Conservation (phyloP, 2,113 vertebrate genomes). For the Tupaia chinensis region DNA sequence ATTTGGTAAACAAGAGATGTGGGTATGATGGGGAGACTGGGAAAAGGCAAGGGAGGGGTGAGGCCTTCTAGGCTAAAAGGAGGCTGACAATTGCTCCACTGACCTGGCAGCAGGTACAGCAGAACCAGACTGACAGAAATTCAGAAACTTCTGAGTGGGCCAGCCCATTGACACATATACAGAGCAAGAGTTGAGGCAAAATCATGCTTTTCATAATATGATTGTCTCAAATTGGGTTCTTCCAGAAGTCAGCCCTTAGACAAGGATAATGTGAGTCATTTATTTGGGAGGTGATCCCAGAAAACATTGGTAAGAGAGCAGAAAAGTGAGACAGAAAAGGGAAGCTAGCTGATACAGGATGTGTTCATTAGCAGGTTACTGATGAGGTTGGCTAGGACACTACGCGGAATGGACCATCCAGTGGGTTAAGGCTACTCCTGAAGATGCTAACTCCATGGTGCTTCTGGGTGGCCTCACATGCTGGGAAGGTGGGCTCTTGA, state of each 20-base stretch:
- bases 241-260: neutral
- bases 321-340: neutral
- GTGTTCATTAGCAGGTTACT: fast-evolving
- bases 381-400: too few relatives aligned
- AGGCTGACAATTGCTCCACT: conserved; percentile 34
- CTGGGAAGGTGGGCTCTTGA: too few relatives aligned
- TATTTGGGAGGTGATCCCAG: neutral
- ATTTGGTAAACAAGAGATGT: conserved; percentile 88
- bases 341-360: neutral
- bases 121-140: fast-evolving
- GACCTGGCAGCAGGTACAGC: neutral
- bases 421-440: fast-evolving
- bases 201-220: fast-evolving
- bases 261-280: neutral
- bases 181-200: neutral
- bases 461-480: neutral
- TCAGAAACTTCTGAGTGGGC: neutral
- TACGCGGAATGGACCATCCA: neutral
- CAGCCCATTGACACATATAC: fast-evolving
- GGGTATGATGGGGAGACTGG: conserved; percentile 68
- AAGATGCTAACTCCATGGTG: too few relatives aligned
- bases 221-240: neutral
- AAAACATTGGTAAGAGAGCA: fast-evolving
- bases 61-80: neutral
- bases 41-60: neutral